Evolutionary conservation across 2,797 vertebrate species (phyloP).

Genomic region (Falco columbarius): DNA sequence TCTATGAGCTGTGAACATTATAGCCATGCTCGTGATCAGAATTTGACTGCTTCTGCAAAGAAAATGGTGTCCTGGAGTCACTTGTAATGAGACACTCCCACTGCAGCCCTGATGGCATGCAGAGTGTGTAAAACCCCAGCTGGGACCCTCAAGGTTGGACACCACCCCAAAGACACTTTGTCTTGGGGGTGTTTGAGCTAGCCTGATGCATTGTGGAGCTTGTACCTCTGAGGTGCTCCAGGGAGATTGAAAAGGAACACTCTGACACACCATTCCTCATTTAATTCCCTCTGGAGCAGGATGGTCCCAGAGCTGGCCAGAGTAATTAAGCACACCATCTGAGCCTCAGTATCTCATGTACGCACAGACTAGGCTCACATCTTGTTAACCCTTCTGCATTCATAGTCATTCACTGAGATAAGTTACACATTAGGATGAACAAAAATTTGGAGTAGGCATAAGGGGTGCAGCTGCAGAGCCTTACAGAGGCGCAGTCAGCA

Average conservation of each 20-base stretch:
- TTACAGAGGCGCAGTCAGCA: fast-evolving
- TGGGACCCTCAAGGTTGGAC: background rate
- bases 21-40: background rate
- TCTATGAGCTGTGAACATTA: background rate
- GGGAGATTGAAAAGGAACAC: background rate
- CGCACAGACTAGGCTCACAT: background rate
- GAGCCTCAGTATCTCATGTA: background rate
- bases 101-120: background rate
- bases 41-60: background rate
- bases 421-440: background rate
- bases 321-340: conserved; percentile 58
- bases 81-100: background rate
- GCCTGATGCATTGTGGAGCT: background rate
- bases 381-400: conserved; percentile 41
- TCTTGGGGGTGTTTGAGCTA: background rate
- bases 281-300: conserved; percentile 29
- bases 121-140: background rate
- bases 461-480: background rate
- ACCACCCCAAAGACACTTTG: background rate
- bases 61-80: background rate
- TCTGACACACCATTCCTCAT: conserved; percentile 58
- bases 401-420: background rate
- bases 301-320: conserved; percentile 21
- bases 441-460: background rate
- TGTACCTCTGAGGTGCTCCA: background rate